phyloP scores from a whole-genome alignment of 1,140 invertebrate genomes.

The Oppia nitens region DNA sequence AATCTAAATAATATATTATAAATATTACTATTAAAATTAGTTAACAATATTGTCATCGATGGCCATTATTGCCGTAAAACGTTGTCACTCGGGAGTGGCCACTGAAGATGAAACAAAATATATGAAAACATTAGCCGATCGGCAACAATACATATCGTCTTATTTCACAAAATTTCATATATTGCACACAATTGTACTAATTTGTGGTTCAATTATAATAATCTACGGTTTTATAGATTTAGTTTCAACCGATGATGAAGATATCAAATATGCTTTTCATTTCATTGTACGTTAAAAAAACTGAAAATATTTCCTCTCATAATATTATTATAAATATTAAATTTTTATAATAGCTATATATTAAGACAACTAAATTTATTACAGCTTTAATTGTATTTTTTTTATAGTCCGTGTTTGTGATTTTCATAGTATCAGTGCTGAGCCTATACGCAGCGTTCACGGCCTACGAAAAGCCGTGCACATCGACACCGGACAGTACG shows the following conservation, averaged over 20 bases:
- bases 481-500: not conserved
- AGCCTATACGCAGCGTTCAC: conserved; percentile 7
- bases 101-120: not conserved
- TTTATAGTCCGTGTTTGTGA: not conserved
- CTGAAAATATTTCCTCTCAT: not conserved
- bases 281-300: conserved; percentile 4
- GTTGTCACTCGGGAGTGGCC: not conserved
- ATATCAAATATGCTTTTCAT: conserved; percentile 9
- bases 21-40: too few relatives aligned
- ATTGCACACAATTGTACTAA: not conserved
- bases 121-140: not conserved
- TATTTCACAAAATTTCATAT: conserved; percentile 2
- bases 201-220: not conserved
- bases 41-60: not conserved
- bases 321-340: not conserved
- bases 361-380: not conserved
- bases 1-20: not conserved
- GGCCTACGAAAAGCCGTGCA: conserved; percentile 1
- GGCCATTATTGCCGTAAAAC: conserved; percentile 1
- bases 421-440: not conserved
- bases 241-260: not conserved
- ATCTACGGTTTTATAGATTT: conserved; percentile 1
- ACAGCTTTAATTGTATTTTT: not conserved
- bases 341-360: not conserved
- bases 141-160: not conserved